Evolutionary conservation across 1,140 invertebrate genomes (phyloP).

Genomic region (Stegodyphus mimosarum): DNA sequence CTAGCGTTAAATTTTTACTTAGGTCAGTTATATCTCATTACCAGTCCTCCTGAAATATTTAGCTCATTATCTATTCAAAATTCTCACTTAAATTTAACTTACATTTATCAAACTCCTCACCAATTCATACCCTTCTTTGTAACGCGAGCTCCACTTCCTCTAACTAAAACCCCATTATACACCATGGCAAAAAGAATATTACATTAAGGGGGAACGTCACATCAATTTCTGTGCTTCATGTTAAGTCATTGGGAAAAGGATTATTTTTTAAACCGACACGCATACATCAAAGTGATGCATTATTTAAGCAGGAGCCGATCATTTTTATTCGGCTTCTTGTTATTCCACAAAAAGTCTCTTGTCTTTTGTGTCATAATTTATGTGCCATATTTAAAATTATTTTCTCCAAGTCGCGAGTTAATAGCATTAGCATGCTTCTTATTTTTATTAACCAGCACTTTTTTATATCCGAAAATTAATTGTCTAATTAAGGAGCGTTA

Average conservation of each 20-base stretch:
- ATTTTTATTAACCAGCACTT: background rate
- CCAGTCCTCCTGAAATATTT: background rate
- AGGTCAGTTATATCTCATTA: background rate
- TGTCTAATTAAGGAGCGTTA: conserved; percentile 20
- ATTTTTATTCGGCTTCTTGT: conserved; percentile 38
- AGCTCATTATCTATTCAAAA: conserved; percentile 26
- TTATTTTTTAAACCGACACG: conserved; percentile 27
- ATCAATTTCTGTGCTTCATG: conserved; percentile 10
- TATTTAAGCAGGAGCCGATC: conserved; percentile 8
- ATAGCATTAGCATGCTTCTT: background rate
- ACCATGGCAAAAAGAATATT: conserved; percentile 30
- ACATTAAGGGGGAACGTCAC: conserved; percentile 25
- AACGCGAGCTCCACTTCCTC: conserved; percentile 19
- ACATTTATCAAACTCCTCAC: conserved; percentile 25
- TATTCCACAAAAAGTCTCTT: conserved; percentile 12
- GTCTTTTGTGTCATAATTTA: conserved; percentile 32
- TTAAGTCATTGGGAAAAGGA: conserved; percentile 28
- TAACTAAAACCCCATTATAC: conserved; percentile 23
- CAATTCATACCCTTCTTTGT: conserved; percentile 26
- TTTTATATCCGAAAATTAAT: conserved; percentile 5
- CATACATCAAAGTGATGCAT: conserved; percentile 31
- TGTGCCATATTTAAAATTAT: conserved; percentile 33
- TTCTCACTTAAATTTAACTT: conserved; percentile 1
- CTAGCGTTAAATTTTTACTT: background rate
- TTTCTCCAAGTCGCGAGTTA: conserved; percentile 2